These are phyloP conservation scores for Octonoba sinensis DNA, from an alignment of 2,888 invertebrate species.

Conservation along the genomic window DNA sequence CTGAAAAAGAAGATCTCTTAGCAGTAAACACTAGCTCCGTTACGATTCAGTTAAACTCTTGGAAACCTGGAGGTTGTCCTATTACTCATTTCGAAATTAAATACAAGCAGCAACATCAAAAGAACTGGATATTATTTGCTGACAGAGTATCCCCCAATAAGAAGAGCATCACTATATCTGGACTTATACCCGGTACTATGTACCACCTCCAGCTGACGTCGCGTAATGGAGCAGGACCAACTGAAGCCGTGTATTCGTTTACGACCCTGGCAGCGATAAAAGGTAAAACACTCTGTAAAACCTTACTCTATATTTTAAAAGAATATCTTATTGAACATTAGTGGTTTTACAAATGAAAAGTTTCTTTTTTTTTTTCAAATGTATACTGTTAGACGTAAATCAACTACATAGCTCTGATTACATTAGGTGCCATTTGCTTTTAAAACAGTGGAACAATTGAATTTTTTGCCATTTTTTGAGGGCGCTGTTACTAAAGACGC, in stretches of 20 bases:
- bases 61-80: conserved; percentile 77
- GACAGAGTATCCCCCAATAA: conserved; percentile 59
- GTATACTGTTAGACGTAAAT: no score
- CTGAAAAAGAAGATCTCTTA: conserved; percentile 90
- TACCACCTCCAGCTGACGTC: conserved; percentile 71
- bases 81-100: conserved; percentile 70
- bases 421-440: no score
- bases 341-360: neutral
- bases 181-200: conserved; percentile 71
- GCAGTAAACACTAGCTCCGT: conserved; percentile 94
- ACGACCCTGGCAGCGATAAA: conserved; percentile 67
- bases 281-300: conserved; percentile 18
- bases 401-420: no score
- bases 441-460: no score
- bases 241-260: conserved; percentile 70
- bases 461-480: no score
- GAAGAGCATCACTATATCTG: conserved; percentile 65
- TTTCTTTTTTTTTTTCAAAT: neutral
- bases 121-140: conserved; percentile 80
- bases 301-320: neutral
- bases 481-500: no score
- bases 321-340: neutral
- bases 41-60: conserved; percentile 89
- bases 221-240: conserved; percentile 71
- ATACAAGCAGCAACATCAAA: conserved; percentile 67